Evolutionary conservation across 2,888 invertebrate species (phyloP).

Genomic region (Cosmorhoe ocellata): DNA sequence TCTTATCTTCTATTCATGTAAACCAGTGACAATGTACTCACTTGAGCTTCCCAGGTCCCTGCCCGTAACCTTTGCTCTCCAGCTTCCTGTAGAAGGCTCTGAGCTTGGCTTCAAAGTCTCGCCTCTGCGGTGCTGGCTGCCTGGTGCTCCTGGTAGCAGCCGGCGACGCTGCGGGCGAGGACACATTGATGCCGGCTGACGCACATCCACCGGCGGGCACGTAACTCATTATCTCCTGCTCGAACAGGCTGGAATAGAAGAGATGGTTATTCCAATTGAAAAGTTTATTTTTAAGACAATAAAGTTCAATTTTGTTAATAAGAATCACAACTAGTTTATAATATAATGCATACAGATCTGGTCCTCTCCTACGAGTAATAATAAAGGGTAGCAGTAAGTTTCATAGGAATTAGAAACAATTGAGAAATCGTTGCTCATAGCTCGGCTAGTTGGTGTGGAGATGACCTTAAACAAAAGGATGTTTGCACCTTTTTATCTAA

Average conservation of each 20-base stretch:
- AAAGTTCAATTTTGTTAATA: too few species aligned
- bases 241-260: constrained; percentile 89
- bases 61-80: constrained; percentile 98
- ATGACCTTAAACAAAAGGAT: constrained; percentile 25
- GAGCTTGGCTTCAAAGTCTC: constrained; percentile 97
- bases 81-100: constrained; percentile 96
- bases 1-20: too few species aligned
- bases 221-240: constrained; percentile 99
- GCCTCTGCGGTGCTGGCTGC: constrained; percentile 94
- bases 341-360: too few species aligned
- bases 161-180: constrained; percentile 91
- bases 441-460: constrained; percentile 9
- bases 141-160: constrained; percentile 90
- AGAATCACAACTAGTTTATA: too few species aligned
- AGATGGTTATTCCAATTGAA: too few species aligned
- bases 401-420: too few species aligned
- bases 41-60: constrained; percentile 98
- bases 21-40: constrained; percentile 84
- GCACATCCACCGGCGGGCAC: constrained; percentile 86
- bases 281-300: too few species aligned
- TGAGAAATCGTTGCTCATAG: not conserved
- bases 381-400: too few species aligned
- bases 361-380: too few species aligned
- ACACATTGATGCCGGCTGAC: constrained; percentile 72
- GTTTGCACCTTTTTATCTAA: constrained; percentile 23